Conservation (phyloP, 2,797 vertebrate species). For the Eleutherodactylus coqui region DNA sequence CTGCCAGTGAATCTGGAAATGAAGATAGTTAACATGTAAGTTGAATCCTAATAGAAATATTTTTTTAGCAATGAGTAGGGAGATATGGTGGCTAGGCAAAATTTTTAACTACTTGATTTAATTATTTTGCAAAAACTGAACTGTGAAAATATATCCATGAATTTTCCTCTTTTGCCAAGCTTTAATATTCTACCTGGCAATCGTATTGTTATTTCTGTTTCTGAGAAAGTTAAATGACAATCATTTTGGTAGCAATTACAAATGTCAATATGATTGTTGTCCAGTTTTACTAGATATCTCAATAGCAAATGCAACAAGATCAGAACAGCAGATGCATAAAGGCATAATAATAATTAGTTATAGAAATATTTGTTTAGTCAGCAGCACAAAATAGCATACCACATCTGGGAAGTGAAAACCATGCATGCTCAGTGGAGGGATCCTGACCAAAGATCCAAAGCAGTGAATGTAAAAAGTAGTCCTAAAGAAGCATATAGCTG, state of each 20-base stretch:
- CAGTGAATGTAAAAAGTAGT: too few species aligned
- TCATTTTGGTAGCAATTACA: not conserved
- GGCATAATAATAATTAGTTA: too few species aligned
- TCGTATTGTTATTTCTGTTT: not conserved
- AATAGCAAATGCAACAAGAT: not conserved
- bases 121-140: not conserved
- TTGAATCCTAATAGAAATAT: slow-evolving; percentile 19
- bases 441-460: too few species aligned
- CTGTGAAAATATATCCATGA: not conserved
- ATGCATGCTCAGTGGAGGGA: too few species aligned
- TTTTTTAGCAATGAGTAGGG: not conserved
- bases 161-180: not conserved
- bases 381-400: too few species aligned
- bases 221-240: not conserved
- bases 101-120: not conserved
- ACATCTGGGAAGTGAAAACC: too few species aligned
- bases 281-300: not conserved
- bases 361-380: too few species aligned
- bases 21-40: slow-evolving; percentile 20
- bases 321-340: too few species aligned
- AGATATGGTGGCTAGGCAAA: slow-evolving; percentile 1
- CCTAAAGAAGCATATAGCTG: too few species aligned
- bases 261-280: not conserved
- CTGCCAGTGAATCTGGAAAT: slow-evolving; percentile 17
- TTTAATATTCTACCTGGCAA: not conserved